Conservation (phyloP, 2,888 invertebrate genomes). For the Caenorhabditis sp. region DNA sequence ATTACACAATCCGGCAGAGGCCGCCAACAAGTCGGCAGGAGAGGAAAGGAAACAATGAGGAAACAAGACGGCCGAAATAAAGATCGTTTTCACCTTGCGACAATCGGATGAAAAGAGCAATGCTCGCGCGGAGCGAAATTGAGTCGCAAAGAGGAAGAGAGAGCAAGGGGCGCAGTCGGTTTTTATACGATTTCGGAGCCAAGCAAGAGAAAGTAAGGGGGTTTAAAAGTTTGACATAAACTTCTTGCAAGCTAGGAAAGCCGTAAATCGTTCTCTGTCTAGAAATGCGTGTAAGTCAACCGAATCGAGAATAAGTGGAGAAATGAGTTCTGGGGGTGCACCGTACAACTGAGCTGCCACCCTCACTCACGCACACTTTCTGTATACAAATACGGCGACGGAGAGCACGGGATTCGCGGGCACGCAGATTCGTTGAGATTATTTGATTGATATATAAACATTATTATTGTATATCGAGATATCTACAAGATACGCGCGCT, state of each 20-base stretch:
- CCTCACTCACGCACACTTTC: slow-evolving; percentile 1
- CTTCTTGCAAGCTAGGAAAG: neutral
- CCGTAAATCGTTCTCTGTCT: too few relatives aligned
- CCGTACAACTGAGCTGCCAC: slow-evolving; percentile 9
- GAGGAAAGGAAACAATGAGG: slow-evolving; percentile 29
- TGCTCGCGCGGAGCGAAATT: neutral
- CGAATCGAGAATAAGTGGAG: too few relatives aligned
- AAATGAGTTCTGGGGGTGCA: too few relatives aligned
- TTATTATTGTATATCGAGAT: slow-evolving; percentile 46
- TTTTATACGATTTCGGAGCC: too few relatives aligned
- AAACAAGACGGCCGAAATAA: slow-evolving; percentile 11
- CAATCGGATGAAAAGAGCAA: slow-evolving; percentile 9
- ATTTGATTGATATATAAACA: slow-evolving; percentile 53
- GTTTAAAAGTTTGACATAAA: too few relatives aligned
- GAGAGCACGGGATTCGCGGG: slow-evolving; percentile 26
- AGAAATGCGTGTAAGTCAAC: neutral
- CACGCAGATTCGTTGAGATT: slow-evolving; percentile 29
- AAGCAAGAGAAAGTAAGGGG: too few relatives aligned
- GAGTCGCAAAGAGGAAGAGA: neutral
- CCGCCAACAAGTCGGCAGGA: slow-evolving; percentile 38
- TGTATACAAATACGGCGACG: slow-evolving; percentile 1
- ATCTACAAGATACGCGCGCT: slow-evolving; percentile 41
- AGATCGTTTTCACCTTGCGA: slow-evolving; percentile 9
- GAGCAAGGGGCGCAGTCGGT: neutral
- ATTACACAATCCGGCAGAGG: slow-evolving; percentile 40